Base-by-base conservation (phyloP, 2,888 invertebrate species). In the Lysandra bellargus region DNA sequence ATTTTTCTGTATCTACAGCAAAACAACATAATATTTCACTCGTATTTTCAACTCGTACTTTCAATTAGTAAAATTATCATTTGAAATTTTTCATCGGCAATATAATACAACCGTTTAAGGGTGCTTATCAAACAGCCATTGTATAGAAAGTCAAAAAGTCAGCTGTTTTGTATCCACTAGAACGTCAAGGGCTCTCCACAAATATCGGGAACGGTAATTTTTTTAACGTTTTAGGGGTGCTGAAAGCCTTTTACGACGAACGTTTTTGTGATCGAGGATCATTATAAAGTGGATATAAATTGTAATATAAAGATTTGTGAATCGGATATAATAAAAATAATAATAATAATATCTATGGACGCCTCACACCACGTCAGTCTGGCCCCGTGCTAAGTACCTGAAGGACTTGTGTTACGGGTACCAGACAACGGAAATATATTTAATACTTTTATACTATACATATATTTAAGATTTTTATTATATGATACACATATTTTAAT, bases 131-230 rank as follows among this genome's bases (percentile, higher is more conserved):
- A 69, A 30, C n/a, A 30, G 33, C 64, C 33, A 69, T 69, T 69
- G 9, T 69, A 69, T 33, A 30, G 64, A 12, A 30, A 30, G 30
- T 69, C 64, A 69, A 30, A 69, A 69, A 69, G 33, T 37, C 64
- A 69, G 6, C 69, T 69, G 69, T 69, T 69, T 69, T 69, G 37
- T 69, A 69, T 14, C 69, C 69, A 69, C 69, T 69, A 69, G 37
- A 69, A 37, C 69, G 17, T 69, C 69, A 1, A 69, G 69, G 69
- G 14, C 33, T 33, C 69, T 69, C 69, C 30, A 64, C 64, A 37
- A 69, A 69, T 69, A 69, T 69, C 69, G 69, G 69, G 37, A 33
- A 33, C 33, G 4, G 69, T 69, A 69, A 69, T 69, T 69, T 37
- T 69, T 69, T 9, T 37, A 17, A 69, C 69, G 33, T 37, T 69